A percentile compares a stretch with the other conserved stretches of the same genome.
Evolutionary conservation across 2,113 vertebrate genomes (phyloP).

Genomic region (Xyrauchen texanus): DNA sequence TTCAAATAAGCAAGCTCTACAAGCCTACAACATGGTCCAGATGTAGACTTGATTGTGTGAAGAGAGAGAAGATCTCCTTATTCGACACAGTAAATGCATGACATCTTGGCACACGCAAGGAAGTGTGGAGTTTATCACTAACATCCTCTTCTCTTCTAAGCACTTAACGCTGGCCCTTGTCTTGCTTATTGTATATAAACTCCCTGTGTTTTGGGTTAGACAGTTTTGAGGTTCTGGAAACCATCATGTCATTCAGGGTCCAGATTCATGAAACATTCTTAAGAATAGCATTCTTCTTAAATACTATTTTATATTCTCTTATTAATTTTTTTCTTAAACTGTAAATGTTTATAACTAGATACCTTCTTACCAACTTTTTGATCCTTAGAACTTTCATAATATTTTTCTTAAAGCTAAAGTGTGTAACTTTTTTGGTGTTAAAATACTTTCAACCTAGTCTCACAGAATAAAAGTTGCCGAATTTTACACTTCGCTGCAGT

Average conservation of each 20-base stretch:
- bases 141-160: constrained; percentile 35
- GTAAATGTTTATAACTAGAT: no score
- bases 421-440: no score
- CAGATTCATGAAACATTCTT: no score
- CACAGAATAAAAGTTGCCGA: no score
- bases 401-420: no score
- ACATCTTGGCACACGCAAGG: constrained; percentile 46
- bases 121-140: constrained; percentile 60
- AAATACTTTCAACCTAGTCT: no score
- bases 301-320: no score
- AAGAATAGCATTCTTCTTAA: no score
- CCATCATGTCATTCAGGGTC: constrained; percentile 29
- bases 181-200: constrained; percentile 46
- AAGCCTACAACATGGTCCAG: background rate
- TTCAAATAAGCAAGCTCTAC: background rate
- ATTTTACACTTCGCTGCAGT: no score
- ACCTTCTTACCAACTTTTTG: no score
- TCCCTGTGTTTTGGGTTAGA: constrained; percentile 20
- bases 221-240: constrained; percentile 42
- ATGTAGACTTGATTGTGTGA: background rate
- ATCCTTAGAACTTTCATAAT: no score
- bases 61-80: constrained; percentile 33
- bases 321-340: no score
- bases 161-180: constrained; percentile 43
- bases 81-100: constrained; percentile 50